Base-by-base conservation (phyloP, 2,888 invertebrate species). In the Tinea semifulvella region DNA sequence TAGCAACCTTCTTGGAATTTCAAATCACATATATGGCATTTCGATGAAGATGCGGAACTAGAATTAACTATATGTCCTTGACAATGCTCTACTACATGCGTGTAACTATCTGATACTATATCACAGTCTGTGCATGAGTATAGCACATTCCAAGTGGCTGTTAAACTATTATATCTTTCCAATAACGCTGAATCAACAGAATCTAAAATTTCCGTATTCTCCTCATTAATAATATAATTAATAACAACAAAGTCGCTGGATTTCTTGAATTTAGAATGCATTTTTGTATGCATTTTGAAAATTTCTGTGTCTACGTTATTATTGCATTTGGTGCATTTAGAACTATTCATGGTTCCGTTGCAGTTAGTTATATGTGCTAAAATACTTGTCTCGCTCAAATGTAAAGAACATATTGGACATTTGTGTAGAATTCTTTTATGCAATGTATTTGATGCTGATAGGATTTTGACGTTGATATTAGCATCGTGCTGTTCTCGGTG, bases 1-100 rank as follows among this genome's bases (percentile, higher is more conserved):
- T 55, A 66, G 6, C 58, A 58, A 0, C 47, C 49, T 0, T 56
- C 53, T 0, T 65, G 59, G 3, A 73, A 61, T 2, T 57, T 52
- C 1, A 73, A 43, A 2, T 60, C 50, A 43, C 74, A 75, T 0
- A 57, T 51, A 0, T 54, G 47, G 35, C 74, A 74, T 4, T 44
- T 44, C 3, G 57, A 56, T 0, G 20, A 50, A 1, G 53, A 53
- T 3, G 48, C 48, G 19, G 48, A 52, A 10, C 39, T 50, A 2
- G 55, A 50, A 4, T 57, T 49, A 6, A 53, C 57, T 1, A 60
- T 53, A 42, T 74, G 72, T 0, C 55, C 53, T 22, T 72, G 72
- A 2, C 63, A 56, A 38, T 74, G 74, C 1, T 61, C 64, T 0
- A 74, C 62, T 0, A 61, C 61, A 0, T 55, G 51, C 16, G 73